phyloP scores from a whole-genome alignment of 2,888 invertebrate genomes.

The Nowickia ferox region DNA sequence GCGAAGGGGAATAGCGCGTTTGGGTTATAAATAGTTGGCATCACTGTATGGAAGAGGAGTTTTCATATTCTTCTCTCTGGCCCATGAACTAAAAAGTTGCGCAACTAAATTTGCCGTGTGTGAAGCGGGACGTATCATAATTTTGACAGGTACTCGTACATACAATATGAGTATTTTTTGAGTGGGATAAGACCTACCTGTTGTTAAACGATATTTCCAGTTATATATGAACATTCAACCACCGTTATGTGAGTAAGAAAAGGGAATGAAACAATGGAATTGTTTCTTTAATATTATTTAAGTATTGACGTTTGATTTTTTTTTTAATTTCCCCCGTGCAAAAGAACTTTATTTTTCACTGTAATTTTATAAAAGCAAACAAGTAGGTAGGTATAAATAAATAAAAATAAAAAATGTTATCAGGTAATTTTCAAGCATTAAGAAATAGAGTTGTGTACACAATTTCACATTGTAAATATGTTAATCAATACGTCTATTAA shows the following conservation, averaged over 20 bases:
- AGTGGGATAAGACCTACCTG: slow-evolving; percentile 59
- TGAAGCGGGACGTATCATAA: slow-evolving; percentile 7
- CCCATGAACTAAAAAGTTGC: no score
- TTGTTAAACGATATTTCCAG: slow-evolving; percentile 54
- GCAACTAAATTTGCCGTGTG: no score
- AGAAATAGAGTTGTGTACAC: background rate
- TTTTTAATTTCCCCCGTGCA: slow-evolving; percentile 13
- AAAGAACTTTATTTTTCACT: slow-evolving; percentile 59
- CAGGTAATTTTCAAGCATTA: background rate
- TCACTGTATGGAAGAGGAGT: no score
- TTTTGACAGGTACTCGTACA: slow-evolving; percentile 2
- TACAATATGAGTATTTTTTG: slow-evolving; percentile 37
- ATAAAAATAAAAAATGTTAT: background rate
- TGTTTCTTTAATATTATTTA: slow-evolving; percentile 33
- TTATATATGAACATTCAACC: slow-evolving; percentile 56
- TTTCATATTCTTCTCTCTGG: no score
- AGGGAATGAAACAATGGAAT: slow-evolving; percentile 35
- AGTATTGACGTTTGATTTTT: slow-evolving; percentile 45
- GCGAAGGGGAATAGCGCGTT: no score
- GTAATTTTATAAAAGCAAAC: slow-evolving; percentile 41
- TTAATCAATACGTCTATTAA: background rate
- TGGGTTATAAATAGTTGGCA: no score
- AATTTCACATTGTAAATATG: background rate
- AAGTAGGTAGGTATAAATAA: background rate
- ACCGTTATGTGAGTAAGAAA: slow-evolving; percentile 40